Base-by-base conservation (phyloP, 2,797 vertebrate genomes). In the Coendou prehensilis region DNA sequence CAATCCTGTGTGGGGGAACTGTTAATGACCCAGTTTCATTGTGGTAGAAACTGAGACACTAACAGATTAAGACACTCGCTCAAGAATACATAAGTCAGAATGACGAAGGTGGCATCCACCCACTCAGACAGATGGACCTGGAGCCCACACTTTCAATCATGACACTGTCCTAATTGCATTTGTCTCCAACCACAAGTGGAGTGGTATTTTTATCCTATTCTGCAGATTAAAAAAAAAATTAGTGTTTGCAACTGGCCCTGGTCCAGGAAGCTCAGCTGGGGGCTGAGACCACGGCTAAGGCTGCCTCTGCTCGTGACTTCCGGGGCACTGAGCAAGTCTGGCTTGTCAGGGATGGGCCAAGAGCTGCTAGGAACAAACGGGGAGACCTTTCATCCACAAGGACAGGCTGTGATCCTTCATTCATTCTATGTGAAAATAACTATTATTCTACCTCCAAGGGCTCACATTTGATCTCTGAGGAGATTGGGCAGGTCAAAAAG, bases 161-260 rank as follows among this genome's bases (percentile, higher is more conserved):
- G 33, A 63, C 50, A 37, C 37, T 81, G 26, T 82, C 61, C 11
- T 92, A 87, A 69, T 45, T 88, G 67, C 33, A 52, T 57, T 63
- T 85, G 9, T 91, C 86, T 93, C 69, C 61, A 71, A 76, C 6
- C 22, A 83, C 63, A 91, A 75, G 80, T 52, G 37, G 95, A 75
- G 59, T 50, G 54, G 61, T 83, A 54, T 52, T 88, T 97, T 96
- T 83, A 95, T 33, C 50, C 18, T 59, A 78, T 47, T 92, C 78
- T 82, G 47, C 28, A 86, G 76, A 92, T 61, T 64, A 11, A 71
- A 67, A 67, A 17, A 67, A n/a, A n/a, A 80, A 84, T 26, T 57
- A 73, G n/a, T 87, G n/a, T 37, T 61, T 87, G 9, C 7, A 13
- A 54, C 78, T 87, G 79, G 61, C 28, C 33, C 63, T 86, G n/a